A percentile compares a stretch with the other conserved stretches of the same genome.
Evolutionary conservation across 2,888 invertebrate species (phyloP).

Genomic region (Spisula subtruncata): DNA sequence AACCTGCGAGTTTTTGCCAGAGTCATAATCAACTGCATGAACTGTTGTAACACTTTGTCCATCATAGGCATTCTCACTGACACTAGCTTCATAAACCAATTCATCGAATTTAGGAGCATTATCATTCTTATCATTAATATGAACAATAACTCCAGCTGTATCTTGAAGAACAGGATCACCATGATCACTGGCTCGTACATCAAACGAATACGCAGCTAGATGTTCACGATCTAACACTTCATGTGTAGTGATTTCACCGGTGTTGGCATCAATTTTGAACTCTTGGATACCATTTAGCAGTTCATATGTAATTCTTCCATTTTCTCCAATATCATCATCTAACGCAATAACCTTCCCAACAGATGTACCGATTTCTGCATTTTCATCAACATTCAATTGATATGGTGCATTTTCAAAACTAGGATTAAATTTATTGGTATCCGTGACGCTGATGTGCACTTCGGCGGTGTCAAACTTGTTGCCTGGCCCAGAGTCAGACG

Average conservation of each 20-base stretch:
- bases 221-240: slow-evolving; percentile 95
- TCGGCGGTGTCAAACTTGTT: slow-evolving; percentile 94
- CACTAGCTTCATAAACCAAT: slow-evolving; percentile 94
- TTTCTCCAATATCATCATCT: slow-evolving; percentile 97
- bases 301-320: slow-evolving; percentile 91
- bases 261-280: slow-evolving; percentile 97
- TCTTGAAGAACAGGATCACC: slow-evolving; percentile 96
- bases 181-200: slow-evolving; percentile 96
- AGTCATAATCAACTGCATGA: slow-evolving; percentile 96
- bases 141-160: slow-evolving; percentile 96
- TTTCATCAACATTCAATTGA: slow-evolving; percentile 95
- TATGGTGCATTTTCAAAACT: slow-evolving; percentile 98
- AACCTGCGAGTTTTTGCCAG: slow-evolving; percentile 95
- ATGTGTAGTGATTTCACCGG: slow-evolving; percentile 97
- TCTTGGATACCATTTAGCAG: slow-evolving; percentile 84
- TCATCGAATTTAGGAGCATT: slow-evolving; percentile 96
- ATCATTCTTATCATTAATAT: slow-evolving; percentile 97
- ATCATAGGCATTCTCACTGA: slow-evolving; percentile 96
- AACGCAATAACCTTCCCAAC: slow-evolving; percentile 96
- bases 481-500: slow-evolving; percentile 95
- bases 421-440: slow-evolving; percentile 97
- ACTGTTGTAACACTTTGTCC: slow-evolving; percentile 97
- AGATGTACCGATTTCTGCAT: slow-evolving; percentile 96
- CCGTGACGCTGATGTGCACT: slow-evolving; percentile 96
- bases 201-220: slow-evolving; percentile 93